phyloP scores from a whole-genome alignment of 1,140 invertebrate species.

The Drosophila ogumai region DNA sequence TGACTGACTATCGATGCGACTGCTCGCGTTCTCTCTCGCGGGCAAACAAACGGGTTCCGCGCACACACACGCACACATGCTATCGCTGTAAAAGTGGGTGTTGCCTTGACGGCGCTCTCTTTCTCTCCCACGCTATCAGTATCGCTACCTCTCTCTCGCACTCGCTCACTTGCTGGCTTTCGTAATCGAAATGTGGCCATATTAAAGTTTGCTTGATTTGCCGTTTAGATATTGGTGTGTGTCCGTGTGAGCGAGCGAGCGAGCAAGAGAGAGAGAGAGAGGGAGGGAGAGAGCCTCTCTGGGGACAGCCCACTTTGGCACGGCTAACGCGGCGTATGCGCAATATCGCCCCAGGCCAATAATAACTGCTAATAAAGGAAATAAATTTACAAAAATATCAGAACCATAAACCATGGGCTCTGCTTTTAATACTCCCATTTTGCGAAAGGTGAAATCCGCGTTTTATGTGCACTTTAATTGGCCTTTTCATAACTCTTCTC shows the following conservation, averaged over 20 bases:
- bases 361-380: conserved; percentile 35
- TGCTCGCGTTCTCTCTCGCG: conserved; percentile 45
- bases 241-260: conserved; percentile 8
- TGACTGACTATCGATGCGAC: conserved; percentile 39
- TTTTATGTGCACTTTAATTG: conserved; percentile 70
- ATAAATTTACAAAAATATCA: conserved; percentile 33
- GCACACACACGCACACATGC: conserved; percentile 14
- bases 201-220: conserved; percentile 81
- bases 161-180: conserved; percentile 27
- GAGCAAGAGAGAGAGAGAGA: neutral
- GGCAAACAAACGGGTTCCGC: conserved; percentile 77
- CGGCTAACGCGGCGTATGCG: conserved; percentile 72
- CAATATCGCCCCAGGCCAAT: conserved; percentile 56
- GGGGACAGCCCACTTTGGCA: conserved; percentile 73
- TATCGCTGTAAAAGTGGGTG: conserved; percentile 72
- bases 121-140: conserved; percentile 10
- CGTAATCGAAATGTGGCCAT: conserved; percentile 78
- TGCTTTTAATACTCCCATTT: conserved; percentile 44
- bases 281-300: conserved; percentile 27
- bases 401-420: conserved; percentile 38
- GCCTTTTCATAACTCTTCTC: conserved; percentile 55
- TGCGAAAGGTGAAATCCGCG: conserved; percentile 14
- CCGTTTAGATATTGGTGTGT: conserved; percentile 70
- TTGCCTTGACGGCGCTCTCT: conserved; percentile 52
- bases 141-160: conserved; percentile 3